Conservation (phyloP, 2,797 vertebrate genomes). For the Rhinogobio ventralis region DNA sequence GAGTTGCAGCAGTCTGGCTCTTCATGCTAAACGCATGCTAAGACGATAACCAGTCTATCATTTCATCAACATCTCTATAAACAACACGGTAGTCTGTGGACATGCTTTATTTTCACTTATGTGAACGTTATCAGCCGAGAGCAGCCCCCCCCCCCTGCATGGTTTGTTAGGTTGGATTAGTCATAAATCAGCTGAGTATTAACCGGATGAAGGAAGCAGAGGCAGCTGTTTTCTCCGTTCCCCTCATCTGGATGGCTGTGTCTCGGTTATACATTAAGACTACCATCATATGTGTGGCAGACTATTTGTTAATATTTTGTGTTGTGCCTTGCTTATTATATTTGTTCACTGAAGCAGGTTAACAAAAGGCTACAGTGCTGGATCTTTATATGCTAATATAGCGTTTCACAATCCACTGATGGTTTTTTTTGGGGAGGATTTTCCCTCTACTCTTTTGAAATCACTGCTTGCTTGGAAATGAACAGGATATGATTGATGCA, state of each 20-base stretch:
- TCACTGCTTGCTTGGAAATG: background rate
- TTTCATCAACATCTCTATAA: background rate
- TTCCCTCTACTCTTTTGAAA: constrained; percentile 16
- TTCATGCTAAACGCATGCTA: constrained; percentile 49
- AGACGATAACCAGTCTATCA: background rate
- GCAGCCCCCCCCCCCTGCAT: background rate
- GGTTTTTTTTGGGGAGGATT: background rate
- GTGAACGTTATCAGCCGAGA: background rate
- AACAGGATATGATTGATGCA: constrained; percentile 29
- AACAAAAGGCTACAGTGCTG: constrained; percentile 1
- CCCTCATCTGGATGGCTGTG: constrained; percentile 33
- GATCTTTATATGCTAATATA: background rate
- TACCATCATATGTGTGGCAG: background rate
- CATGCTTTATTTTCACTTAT: background rate
- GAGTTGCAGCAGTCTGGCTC: constrained; percentile 35
- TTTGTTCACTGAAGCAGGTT: background rate
- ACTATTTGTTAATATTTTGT: background rate
- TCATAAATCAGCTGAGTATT: constrained; percentile 48
- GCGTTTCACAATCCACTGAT: constrained; percentile 16
- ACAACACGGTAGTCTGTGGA: background rate
- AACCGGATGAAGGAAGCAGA: constrained; percentile 40
- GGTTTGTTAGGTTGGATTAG: constrained; percentile 44
- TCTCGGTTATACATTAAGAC: constrained; percentile 5
- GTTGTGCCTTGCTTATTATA: background rate
- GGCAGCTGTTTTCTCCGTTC: constrained; percentile 45